phyloP scores from a whole-genome alignment of 2,888 invertebrate species.

The Watsonalla binaria region DNA sequence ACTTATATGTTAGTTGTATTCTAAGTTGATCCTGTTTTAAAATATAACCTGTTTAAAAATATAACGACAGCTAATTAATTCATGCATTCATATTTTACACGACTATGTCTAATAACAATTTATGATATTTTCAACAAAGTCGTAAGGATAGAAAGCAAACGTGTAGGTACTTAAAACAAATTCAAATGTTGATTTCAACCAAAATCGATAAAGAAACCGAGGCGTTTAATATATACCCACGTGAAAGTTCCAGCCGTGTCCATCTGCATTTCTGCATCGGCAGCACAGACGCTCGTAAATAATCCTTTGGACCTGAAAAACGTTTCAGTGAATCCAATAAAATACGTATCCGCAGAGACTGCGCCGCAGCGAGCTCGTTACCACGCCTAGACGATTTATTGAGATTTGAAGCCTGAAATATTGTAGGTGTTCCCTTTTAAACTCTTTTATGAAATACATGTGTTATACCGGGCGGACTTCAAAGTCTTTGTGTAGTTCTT shows the following conservation, averaged over 20 bases:
- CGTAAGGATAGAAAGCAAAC: no score
- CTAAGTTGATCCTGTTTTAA: no score
- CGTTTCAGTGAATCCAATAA: conserved; percentile 79
- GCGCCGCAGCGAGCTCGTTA: conserved; percentile 77
- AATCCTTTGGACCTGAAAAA: conserved; percentile 77
- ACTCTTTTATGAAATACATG: conserved; percentile 66
- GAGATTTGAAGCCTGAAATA: conserved; percentile 78
- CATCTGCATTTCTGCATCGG: conserved; percentile 74
- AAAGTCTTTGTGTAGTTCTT: not conserved
- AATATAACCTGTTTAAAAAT: no score
- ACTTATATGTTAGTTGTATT: no score
- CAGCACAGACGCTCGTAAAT: conserved; percentile 75
- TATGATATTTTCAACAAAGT: no score
- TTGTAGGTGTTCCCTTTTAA: conserved; percentile 73
- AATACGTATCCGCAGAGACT: conserved; percentile 78
- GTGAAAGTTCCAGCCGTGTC: conserved; percentile 37
- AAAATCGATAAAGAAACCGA: not conserved
- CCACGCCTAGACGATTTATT: conserved; percentile 78
- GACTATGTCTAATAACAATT: no score
- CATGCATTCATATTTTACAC: no score
- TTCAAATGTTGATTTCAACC: no score
- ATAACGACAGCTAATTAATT: no score
- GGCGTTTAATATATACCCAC: conserved; percentile 15
- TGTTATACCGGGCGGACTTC: not conserved
- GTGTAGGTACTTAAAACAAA: no score